A percentile compares a stretch with the other conserved stretches of the same genome.
Evolutionary conservation across 2,888 invertebrate species (phyloP).

Genomic region (Tanaodytes sp.): DNA sequence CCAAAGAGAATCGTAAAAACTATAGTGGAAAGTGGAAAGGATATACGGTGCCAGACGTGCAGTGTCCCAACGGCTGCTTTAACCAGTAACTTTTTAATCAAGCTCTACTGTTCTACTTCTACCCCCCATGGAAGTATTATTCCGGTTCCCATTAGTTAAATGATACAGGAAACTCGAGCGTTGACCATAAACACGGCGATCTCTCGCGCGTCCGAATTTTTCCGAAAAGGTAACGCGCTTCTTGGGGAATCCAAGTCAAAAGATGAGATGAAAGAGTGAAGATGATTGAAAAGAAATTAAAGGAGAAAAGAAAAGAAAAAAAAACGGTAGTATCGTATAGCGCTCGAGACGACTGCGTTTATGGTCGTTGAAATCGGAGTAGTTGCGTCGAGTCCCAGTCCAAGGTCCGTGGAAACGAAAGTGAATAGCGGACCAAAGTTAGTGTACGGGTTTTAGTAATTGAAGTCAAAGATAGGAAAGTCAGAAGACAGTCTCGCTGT

Average conservation of each 20-base stretch:
- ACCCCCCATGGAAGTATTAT: conserved; percentile 24
- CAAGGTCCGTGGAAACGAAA: conserved; percentile 55
- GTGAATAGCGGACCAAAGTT: conserved; percentile 36
- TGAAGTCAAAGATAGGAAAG: conserved; percentile 49
- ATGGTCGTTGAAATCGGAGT: conserved; percentile 43
- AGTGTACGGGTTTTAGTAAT: conserved; percentile 24
- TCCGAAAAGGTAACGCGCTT: too few relatives aligned
- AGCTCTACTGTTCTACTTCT: conserved; percentile 49
- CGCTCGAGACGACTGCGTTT: conserved; percentile 1
- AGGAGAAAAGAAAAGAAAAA: too few relatives aligned
- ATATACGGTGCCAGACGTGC: conserved; percentile 57
- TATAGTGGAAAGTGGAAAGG: conserved; percentile 46
- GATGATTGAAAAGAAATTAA: too few relatives aligned
- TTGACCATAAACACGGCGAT: too few relatives aligned
- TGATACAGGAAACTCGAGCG: conserved; percentile 23
- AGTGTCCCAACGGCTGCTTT: conserved; percentile 55
- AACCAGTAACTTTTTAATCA: conserved; percentile 42
- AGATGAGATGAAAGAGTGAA: too few relatives aligned
- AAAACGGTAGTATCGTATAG: too few relatives aligned
- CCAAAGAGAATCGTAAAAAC: conserved; percentile 9
- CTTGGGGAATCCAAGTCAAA: too few relatives aligned
- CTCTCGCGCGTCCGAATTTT: background rate
- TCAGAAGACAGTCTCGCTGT: conserved; percentile 34
- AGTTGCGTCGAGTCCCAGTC: conserved; percentile 57
- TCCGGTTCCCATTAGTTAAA: conserved; percentile 18